A percentile compares a stretch with the other conserved stretches of the same genome.
Evolutionary conservation across 1,140 invertebrate species (phyloP).

Genomic region (Hylyphantes graminicola): DNA sequence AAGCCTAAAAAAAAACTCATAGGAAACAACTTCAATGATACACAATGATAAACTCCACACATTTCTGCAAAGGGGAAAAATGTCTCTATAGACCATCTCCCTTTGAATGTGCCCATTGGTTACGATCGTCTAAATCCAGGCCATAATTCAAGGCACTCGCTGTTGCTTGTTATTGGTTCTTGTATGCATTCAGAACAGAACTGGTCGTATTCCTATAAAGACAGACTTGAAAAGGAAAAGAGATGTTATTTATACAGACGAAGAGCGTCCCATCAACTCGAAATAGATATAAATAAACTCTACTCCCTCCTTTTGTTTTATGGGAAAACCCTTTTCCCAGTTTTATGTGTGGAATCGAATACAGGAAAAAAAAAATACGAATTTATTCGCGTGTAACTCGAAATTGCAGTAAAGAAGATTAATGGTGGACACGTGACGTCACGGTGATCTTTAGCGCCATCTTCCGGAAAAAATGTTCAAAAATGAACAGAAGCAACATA

Average conservation of each 20-base stretch:
- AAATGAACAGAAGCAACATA: slow-evolving; percentile 24
- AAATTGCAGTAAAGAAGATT: slow-evolving; percentile 56
- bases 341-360: slow-evolving; percentile 29
- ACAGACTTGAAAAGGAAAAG: no score
- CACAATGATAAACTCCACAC: slow-evolving; percentile 29
- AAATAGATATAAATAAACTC: slow-evolving; percentile 56
- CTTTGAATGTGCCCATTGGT: slow-evolving; percentile 25
- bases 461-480: slow-evolving; percentile 38
- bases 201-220: no score
- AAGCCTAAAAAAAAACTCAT: no score
- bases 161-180: background rate
- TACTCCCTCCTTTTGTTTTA: slow-evolving; percentile 26
- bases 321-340: background rate
- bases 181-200: no score
- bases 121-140: slow-evolving; percentile 40
- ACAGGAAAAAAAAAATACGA: background rate
- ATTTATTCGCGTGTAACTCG: slow-evolving; percentile 56
- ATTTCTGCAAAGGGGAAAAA: no score
- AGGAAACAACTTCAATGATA: no score
- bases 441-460: slow-evolving; percentile 53
- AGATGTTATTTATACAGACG: slow-evolving; percentile 34
- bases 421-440: slow-evolving; percentile 46
- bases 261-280: background rate
- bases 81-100: background rate
- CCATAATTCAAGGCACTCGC: slow-evolving; percentile 43